Evolutionary conservation across 2,797 vertebrate species (phyloP).

Genomic region (Linurgus olivaceus): DNA sequence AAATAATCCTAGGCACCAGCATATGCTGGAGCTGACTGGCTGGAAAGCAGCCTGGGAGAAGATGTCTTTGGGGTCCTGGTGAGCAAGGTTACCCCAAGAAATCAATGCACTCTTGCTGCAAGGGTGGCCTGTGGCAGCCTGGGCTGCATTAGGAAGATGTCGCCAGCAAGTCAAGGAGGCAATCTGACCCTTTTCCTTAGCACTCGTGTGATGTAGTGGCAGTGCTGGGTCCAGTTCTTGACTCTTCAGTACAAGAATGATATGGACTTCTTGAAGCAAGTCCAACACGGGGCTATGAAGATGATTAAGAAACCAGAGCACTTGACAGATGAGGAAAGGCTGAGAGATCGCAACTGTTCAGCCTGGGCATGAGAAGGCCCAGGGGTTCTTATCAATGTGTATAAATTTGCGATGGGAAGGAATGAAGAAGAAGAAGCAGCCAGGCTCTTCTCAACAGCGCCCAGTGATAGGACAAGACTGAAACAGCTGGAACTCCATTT

Average conservation of each 20-base stretch:
- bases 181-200: not conserved
- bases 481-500: not conserved
- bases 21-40: too few species aligned
- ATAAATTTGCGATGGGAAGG: not conserved
- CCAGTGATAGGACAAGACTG: not conserved
- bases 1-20: not conserved
- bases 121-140: not conserved
- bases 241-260: not conserved
- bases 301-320: not conserved
- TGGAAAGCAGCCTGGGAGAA: not conserved
- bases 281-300: accelerated
- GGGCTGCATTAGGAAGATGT: not conserved
- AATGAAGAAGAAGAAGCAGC: not conserved
- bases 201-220: not conserved
- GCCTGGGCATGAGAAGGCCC: not conserved
- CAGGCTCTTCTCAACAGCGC: not conserved
- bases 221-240: not conserved
- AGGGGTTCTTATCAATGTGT: not conserved
- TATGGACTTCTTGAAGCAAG: not conserved
- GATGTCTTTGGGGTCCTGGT: not conserved
- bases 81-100: not conserved
- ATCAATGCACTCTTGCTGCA: not conserved
- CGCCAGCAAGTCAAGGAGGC: not conserved
- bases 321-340: not conserved
- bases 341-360: not conserved